Percentiles rank a stretch among this genome's conserved stretches.
These are phyloP conservation scores for Drosophila monieri DNA, from an alignment of 2,888 invertebrate genomes.

Conservation along the genomic window DNA sequence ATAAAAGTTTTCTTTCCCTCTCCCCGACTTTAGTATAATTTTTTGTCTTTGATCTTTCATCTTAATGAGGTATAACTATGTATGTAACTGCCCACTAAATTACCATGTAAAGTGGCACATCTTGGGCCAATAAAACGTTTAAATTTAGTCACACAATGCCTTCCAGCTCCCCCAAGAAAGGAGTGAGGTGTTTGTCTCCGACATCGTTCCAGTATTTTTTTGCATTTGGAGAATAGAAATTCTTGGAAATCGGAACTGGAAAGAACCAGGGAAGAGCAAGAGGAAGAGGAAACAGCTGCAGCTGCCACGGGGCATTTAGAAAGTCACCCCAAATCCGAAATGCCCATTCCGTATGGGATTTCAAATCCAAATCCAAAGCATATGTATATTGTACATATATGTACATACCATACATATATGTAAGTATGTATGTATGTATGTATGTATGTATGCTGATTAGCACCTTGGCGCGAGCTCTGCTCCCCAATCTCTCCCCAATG, in stretches of 20 bases:
- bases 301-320: slow-evolving; percentile 60
- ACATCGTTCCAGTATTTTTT: not conserved
- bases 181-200: too few species aligned
- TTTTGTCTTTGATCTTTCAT: slow-evolving; percentile 27
- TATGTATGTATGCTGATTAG: slow-evolving; percentile 70
- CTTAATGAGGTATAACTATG: slow-evolving; percentile 38
- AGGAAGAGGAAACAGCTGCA: slow-evolving; percentile 39
- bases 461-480: slow-evolving; percentile 63
- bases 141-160: slow-evolving; percentile 43
- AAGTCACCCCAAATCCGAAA: slow-evolving; percentile 63
- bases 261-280: not conserved
- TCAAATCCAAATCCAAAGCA: slow-evolving; percentile 54
- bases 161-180: not conserved
- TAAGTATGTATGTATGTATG: slow-evolving; percentile 26
- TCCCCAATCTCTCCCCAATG: slow-evolving; percentile 22
- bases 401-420: slow-evolving; percentile 26
- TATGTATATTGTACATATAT: not conserved
- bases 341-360: slow-evolving; percentile 26
- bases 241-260: slow-evolving; percentile 30
- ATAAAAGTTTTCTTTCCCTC: not conserved
- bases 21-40: slow-evolving; percentile 17
- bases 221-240: slow-evolving; percentile 8
- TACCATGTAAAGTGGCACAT: slow-evolving; percentile 39
- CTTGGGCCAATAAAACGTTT: slow-evolving; percentile 39
- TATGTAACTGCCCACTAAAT: slow-evolving; percentile 42